Conservation (phyloP, 2,888 invertebrate genomes). For the Elgonia sp. region DNA sequence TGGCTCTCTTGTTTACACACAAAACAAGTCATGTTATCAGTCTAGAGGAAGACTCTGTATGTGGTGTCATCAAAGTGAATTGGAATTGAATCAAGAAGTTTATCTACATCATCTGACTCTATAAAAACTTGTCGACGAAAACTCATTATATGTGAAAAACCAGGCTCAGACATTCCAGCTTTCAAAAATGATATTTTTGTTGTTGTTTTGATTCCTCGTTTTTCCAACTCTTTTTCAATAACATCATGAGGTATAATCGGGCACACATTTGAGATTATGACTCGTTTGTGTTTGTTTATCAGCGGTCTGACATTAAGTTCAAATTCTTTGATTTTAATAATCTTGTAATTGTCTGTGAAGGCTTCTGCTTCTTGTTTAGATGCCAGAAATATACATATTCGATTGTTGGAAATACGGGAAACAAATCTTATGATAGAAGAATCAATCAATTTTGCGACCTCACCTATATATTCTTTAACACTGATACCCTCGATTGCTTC, state of each 20-base stretch:
- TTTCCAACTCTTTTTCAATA: slow-evolving; percentile 19
- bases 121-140: slow-evolving; percentile 28
- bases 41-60: slow-evolving; percentile 28
- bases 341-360: slow-evolving; percentile 21
- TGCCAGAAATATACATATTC: slow-evolving; percentile 20
- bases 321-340: neutral
- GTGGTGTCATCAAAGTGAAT: slow-evolving; percentile 19
- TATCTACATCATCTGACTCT: slow-evolving; percentile 5
- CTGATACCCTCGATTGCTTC: slow-evolving; percentile 11
- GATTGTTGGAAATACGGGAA: slow-evolving; percentile 30
- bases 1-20: slow-evolving; percentile 41
- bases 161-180: slow-evolving; percentile 17
- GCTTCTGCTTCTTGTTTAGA: neutral
- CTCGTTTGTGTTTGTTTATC: slow-evolving; percentile 5
- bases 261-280: slow-evolving; percentile 28
- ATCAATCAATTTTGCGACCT: neutral
- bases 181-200: slow-evolving; percentile 15
- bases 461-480: slow-evolving; percentile 3
- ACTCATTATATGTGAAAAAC: slow-evolving; percentile 20
- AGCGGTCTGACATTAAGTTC: neutral
- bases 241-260: slow-evolving; percentile 12
- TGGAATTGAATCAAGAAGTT: slow-evolving; percentile 10
- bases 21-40: slow-evolving; percentile 25
- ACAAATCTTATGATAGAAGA: slow-evolving; percentile 2
- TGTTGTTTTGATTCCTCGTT: slow-evolving; percentile 3